Evolutionary conservation across 2,797 vertebrate species (phyloP), one percentile per base, ranked within the genome.

Genomic region (Gila robusta): DNA sequence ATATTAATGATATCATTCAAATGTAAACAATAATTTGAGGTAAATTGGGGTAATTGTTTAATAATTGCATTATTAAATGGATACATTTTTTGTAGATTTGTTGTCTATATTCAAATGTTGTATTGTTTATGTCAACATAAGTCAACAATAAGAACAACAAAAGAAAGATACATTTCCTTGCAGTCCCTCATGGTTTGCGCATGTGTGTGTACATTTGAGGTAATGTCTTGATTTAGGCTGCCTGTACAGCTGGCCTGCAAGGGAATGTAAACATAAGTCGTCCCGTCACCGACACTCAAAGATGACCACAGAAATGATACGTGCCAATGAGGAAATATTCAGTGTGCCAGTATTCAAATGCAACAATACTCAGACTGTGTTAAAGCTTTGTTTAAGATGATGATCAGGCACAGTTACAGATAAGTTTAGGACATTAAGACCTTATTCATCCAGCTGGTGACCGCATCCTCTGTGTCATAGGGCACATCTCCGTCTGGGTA

Each of bases 381-480:
- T 49, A 49, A 41, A 64, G n/a, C 12, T 64, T 64, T 64, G 6
- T 49, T 19, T 32, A 52, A 11, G n/a, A 52, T 32, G 26, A 74
- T 11, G 72, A 32, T 6, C 2, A 5, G 26, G 44, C 26, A 39
- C 52, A 79, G 9, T 56, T 28, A 19, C 28, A 35, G 5, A 10
- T 23, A 23, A 28, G 6, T 82, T 19, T 11, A 72, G 52, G 52
- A 19, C 10, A 49, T 47, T 5, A 64, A 49, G 6, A 99, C 98
- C 97, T 97, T 99, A 91, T 99, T 99, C 91, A 99, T 97, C 98
- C 98, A 99, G 92, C 95, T 97, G 93, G 96, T 96, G 90, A 98
- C 93, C 6, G 97, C 96, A 77, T 99, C 97, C 91, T 99, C 98
- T 0, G 97, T 97, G 92, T 99, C 97, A 37, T 98, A 99, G 19